Percentiles rank a stretch among this genome's conserved stretches.
Evolutionary conservation across 2,797 vertebrate species (phyloP).

Genomic region (Muscicapa striata): DNA sequence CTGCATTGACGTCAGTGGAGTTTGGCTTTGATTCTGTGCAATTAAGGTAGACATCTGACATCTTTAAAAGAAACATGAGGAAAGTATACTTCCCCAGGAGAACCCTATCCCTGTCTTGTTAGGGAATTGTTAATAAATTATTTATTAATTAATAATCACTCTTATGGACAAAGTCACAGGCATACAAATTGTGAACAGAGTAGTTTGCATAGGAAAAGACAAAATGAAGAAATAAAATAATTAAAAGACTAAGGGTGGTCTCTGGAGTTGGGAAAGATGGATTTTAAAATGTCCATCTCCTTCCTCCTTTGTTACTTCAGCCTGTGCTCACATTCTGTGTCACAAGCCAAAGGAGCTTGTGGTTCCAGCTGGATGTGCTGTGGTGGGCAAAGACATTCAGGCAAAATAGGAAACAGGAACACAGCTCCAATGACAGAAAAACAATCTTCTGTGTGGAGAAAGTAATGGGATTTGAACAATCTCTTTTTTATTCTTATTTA

Average conservation of each 20-base stretch:
- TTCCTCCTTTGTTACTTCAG: not conserved
- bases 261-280: not conserved
- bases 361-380: not conserved
- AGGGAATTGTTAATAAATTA: not conserved
- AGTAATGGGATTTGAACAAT: not conserved
- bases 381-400: not conserved
- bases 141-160: not conserved
- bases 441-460: not conserved
- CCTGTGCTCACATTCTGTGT: too few relatives aligned
- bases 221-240: not conserved
- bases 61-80: not conserved
- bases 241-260: not conserved
- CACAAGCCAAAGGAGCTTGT: not conserved
- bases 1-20: conserved; percentile 34
- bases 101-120: not conserved
- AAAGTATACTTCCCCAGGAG: not conserved
- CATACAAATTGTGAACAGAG: not conserved
- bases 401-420: not conserved
- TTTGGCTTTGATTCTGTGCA: conserved; percentile 16
- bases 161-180: not conserved
- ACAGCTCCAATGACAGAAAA: not conserved
- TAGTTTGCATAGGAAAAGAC: not conserved
- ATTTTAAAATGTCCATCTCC: not conserved
- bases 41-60: conserved; percentile 24
- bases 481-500: not conserved